Base-by-base conservation (phyloP, 2,888 invertebrate species). In the Strigamia crassipes region DNA sequence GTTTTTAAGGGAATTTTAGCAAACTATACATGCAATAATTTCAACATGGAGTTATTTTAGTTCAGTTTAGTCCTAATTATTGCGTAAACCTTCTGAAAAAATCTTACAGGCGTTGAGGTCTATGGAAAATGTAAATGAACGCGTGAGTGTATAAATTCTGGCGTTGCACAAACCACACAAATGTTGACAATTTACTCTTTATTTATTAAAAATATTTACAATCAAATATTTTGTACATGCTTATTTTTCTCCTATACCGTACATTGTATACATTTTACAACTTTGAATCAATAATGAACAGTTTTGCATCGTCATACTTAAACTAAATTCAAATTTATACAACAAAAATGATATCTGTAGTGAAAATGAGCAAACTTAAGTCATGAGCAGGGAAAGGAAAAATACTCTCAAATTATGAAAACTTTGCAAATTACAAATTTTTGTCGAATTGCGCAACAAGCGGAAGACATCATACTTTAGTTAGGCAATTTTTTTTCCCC, bases 131-230 rank as follows among this genome's bases (percentile, higher is more conserved):
- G 1, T 27, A 27, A 27, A 27, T 27, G 27, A 27, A 27, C 1
- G 3, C 27, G 27, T 27, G 27, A 2, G 27, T 27, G 27, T 27
- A 27, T 27, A 2, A n/a, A n/a, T n/a, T n/a, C 27, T 27, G 27
- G 27, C 27, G 27, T 3, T 27, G 27, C 27, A 3, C 6, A 15
- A 66, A 73, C 21, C 3, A 66, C 61, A 12, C 0, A 21, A 0
- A 4, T 73, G 73, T 73, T 73, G 73, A 73, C 73, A 78, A 78
- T 78, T 78, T 13, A 78, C 79, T 78, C 41, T 78, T 78, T 78
- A 78, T 78, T 38, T 78, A 78, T 78, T 41, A 78, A 78, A 78
- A 78, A 78, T 78, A 78, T 78, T 78, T 78, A 78, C 79, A 78
- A 78, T 42, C 79, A 78, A 78, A n/a, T 23, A 42, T 31, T 78